Evolutionary conservation across 2,797 vertebrate genomes (phyloP), one percentile per base, ranked within the genome.

Genomic region (Danio choprae): DNA sequence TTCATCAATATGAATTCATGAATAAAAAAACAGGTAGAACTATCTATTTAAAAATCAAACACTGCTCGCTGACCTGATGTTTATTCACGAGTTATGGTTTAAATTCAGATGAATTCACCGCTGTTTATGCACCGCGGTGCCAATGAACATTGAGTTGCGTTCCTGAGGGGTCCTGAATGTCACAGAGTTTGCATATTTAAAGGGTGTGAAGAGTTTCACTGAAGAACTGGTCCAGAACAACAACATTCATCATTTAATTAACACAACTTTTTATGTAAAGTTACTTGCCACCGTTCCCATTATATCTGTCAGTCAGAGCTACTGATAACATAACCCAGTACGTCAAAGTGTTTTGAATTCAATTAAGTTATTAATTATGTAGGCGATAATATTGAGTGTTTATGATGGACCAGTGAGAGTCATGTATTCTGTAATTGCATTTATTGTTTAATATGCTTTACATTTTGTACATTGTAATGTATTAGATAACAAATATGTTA

Each of bases 1-100:
- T 58, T 81, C 63, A 67, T 80, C 79, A 74, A 72, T 84, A 68
- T 46, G 77, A 77, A 81, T 77, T 73, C 60, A 76, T 77, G 64
- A 76, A 77, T 76, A 63, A n/a, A 63, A 62, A 70, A 71, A 46
- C 48, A 81, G 55, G 73, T 59, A 59, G 20, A 62, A 70, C 15
- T 56, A 74, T 81, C 64, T 62, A 71, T 59, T 76, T 76, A 71
- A 69, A 77, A 76, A 69, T 70, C 74, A 2, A 77, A 53, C 48
- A 8, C 46, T 70, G 36, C 60, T 38, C 18, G 15, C 46, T 59
- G 60, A 68, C 62, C 76, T 79, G 22, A 73, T 79, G 70, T 79
- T 65, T 74, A 68, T 78, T 78, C 70, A 79, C 6, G 41, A 68
- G 43, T 65, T 74, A 48, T 78, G 44, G 46, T 62, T 73, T 68